Conservation (phyloP, 2,888 invertebrate genomes). For the Ectobius pallidus region DNA sequence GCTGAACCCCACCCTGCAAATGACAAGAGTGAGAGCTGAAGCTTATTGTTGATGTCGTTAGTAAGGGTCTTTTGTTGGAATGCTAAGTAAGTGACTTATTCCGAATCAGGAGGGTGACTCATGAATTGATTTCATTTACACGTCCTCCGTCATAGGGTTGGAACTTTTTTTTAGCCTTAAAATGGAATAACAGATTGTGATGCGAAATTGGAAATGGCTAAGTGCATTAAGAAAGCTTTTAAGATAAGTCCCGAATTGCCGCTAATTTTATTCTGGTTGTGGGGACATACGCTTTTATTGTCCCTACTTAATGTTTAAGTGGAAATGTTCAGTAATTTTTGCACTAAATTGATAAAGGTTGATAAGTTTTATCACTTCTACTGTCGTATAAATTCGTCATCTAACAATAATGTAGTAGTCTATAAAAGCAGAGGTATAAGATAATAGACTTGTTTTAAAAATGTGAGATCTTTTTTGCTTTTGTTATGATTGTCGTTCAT, state of each 20-base stretch:
- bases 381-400: no score
- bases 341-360: no score
- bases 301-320: no score
- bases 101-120: not conserved
- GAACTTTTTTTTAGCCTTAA: not conserved
- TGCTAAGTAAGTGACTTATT: not conserved
- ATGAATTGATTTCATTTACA: not conserved
- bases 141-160: not conserved
- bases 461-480: no score
- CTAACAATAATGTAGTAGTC: no score
- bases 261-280: no score
- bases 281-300: no score
- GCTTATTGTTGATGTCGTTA: constrained; percentile 4
- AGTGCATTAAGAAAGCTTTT: not conserved
- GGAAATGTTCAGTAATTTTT: no score
- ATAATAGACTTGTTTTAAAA: no score
- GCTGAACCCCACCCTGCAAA: not conserved
- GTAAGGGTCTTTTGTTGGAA: not conserved
- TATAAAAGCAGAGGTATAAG: no score
- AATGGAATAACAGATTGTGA: not conserved
- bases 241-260: not conserved
- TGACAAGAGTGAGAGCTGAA: not conserved
- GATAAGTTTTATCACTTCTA: no score
- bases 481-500: no score
- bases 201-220: not conserved